These are phyloP conservation scores for Listrodromus nycthemerus DNA, from an alignment of 2,888 invertebrate species.

Conservation along the genomic window DNA sequence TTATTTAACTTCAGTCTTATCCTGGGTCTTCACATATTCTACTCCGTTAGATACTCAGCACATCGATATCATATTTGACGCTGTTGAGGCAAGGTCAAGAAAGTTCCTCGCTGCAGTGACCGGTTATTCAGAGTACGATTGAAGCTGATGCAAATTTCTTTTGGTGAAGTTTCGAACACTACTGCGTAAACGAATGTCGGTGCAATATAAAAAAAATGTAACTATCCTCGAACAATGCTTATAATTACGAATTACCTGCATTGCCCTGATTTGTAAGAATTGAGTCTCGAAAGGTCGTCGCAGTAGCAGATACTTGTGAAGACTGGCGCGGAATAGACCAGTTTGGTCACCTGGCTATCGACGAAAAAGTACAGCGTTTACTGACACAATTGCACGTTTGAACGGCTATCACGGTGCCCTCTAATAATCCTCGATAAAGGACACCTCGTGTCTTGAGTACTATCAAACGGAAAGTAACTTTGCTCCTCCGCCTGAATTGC, in stretches of 20 bases:
- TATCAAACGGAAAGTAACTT: constrained; percentile 1
- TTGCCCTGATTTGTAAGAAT: not conserved
- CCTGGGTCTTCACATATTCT: not conserved
- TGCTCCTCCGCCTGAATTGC: constrained; percentile 2
- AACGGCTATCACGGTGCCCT: not conserved
- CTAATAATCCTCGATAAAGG: constrained; percentile 38
- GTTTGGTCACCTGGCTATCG: not conserved
- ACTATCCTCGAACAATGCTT: not conserved
- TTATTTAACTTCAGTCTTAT: not conserved
- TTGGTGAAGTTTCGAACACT: not conserved
- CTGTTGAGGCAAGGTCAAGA: constrained; percentile 64
- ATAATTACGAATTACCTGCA: no score
- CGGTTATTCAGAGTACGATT: not conserved
- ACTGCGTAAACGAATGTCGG: not conserved
- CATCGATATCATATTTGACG: constrained; percentile 71
- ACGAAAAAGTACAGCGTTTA: not conserved
- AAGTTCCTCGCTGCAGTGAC: not conserved
- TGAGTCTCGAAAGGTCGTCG: not conserved
- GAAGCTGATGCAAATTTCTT: not conserved
- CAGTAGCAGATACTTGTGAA: not conserved
- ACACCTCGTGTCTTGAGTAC: not conserved
- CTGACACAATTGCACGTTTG: constrained; percentile 30
- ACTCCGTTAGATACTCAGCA: constrained; percentile 49
- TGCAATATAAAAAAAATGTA: not conserved
- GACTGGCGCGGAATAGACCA: constrained; percentile 6